Conservation (phyloP, 2,888 invertebrate species). For the Drosophila planitibia region DNA sequence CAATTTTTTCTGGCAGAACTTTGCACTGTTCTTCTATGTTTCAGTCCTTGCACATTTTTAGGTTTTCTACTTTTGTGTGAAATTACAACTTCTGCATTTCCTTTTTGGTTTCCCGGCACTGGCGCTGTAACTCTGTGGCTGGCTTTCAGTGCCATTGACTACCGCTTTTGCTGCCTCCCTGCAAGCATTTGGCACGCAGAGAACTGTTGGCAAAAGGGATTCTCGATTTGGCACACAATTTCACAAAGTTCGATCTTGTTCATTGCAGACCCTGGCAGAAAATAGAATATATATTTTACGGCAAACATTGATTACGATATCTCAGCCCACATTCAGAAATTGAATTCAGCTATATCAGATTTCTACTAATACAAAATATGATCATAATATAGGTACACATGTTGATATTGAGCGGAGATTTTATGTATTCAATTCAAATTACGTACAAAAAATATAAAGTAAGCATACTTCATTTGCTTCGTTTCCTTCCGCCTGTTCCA, state of each 20-base stretch:
- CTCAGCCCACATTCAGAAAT: not conserved
- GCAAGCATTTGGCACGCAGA: constrained; percentile 74
- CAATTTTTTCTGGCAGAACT: constrained; percentile 61
- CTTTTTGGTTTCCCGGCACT: constrained; percentile 46
- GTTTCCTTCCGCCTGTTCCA: not conserved
- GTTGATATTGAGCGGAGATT: not conserved
- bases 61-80: constrained; percentile 75
- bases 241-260: constrained; percentile 18
- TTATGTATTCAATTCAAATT: not conserved
- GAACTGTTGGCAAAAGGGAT: constrained; percentile 72
- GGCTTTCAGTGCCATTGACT: constrained; percentile 52
- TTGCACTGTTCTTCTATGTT: constrained; percentile 42
- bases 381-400: not conserved
- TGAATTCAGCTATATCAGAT: not conserved
- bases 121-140: constrained; percentile 26
- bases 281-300: not conserved
- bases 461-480: not conserved
- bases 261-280: not conserved
- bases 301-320: not conserved
- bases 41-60: constrained; percentile 71
- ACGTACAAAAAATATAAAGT: not conserved
- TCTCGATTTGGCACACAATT: constrained; percentile 63
- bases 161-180: constrained; percentile 55
- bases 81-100: constrained; percentile 81
- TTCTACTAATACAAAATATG: not conserved